Conservation (phyloP, 1,140 invertebrate genomes). For the Pentalonia nigronervosa region DNA sequence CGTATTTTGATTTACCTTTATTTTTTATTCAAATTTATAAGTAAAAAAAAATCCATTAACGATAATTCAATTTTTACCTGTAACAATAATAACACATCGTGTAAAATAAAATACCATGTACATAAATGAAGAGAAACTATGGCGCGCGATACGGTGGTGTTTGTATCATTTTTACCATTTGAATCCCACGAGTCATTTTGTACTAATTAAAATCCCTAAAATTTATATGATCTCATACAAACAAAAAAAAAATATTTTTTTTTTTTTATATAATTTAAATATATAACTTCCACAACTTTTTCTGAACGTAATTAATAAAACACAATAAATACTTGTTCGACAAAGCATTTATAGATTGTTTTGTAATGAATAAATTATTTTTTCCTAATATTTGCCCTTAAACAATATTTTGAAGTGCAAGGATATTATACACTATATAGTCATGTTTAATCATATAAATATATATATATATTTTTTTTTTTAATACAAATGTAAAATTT, state of each 20-base stretch:
- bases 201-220: slow-evolving; percentile 31
- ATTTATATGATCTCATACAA: slow-evolving; percentile 51
- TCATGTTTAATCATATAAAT: slow-evolving; percentile 44
- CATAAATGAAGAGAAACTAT: slow-evolving; percentile 30
- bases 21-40: slow-evolving; percentile 39
- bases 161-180: slow-evolving; percentile 55
- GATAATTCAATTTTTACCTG: not conserved
- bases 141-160: slow-evolving; percentile 54
- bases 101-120: slow-evolving; percentile 50
- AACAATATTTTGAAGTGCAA: slow-evolving; percentile 41
- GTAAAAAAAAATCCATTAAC: not conserved
- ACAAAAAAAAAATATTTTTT: slow-evolving; percentile 35
- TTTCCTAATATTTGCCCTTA: slow-evolving; percentile 51
- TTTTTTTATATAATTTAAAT: slow-evolving; percentile 43
- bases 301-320: slow-evolving; percentile 51
- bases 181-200: slow-evolving; percentile 43
- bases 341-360: slow-evolving; percentile 51
- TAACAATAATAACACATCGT: not conserved
- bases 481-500: slow-evolving; percentile 23
- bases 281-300: slow-evolving; percentile 56
- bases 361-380: slow-evolving; percentile 38
- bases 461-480: slow-evolving; percentile 23
- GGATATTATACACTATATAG: slow-evolving; percentile 38
- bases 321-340: slow-evolving; percentile 44
- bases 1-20: slow-evolving; percentile 24